Evolutionary conservation across 2,888 invertebrate species (phyloP).

Genomic region (Alloscopus bannaensis): DNA sequence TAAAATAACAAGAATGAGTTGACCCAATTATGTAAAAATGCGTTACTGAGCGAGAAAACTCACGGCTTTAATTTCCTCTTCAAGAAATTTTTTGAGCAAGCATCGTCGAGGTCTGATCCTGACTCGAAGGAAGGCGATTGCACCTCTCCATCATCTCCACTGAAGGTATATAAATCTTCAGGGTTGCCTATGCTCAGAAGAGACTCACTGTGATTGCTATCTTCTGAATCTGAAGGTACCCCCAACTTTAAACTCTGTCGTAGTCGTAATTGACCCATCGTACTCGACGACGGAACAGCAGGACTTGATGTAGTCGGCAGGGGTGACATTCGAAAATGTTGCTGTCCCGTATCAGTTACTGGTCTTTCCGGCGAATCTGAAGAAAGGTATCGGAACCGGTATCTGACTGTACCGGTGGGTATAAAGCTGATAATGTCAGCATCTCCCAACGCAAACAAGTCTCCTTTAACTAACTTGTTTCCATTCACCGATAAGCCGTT

Average conservation of each 20-base stretch:
- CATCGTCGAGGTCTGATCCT: not conserved
- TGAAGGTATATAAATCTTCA: conserved; percentile 34
- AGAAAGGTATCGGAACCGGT: conserved; percentile 52
- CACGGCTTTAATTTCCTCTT: conserved; percentile 29
- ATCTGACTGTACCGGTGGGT: conserved; percentile 68
- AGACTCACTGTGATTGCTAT: conserved; percentile 57
- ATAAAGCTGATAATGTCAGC: conserved; percentile 66
- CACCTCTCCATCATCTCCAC: conserved; percentile 50
- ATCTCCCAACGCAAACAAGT: conserved; percentile 52
- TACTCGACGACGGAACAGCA: not conserved
- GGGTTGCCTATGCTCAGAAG: conserved; percentile 38
- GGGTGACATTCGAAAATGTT: conserved; percentile 17
- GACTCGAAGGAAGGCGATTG: too few species aligned
- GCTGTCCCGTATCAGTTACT: not conserved
- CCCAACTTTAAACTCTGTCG: not conserved
- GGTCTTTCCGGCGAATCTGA: not conserved
- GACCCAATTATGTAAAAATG: too few species aligned
- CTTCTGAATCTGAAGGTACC: conserved; percentile 32
- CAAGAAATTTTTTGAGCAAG: not conserved
- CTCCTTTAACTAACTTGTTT: conserved; percentile 48
- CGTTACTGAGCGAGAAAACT: too few species aligned
- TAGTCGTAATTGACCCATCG: not conserved
- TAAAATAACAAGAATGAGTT: too few species aligned
- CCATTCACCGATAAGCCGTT: conserved; percentile 68
- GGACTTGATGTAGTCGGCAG: conserved; percentile 18